Evolutionary conservation across 2,113 vertebrate species (phyloP).

Genomic region (Otolemur garnettii): DNA sequence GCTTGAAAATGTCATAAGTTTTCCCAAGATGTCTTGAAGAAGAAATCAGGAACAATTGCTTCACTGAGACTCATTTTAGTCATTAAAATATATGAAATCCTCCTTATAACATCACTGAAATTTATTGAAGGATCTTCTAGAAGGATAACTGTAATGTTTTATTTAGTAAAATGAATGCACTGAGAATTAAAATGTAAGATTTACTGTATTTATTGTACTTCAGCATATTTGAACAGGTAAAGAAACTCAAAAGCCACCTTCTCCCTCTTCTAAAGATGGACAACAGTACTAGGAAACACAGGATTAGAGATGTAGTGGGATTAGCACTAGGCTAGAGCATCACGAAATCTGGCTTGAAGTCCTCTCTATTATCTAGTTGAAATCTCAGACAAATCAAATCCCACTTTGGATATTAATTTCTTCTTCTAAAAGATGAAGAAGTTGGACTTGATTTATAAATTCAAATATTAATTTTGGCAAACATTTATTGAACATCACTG

Average conservation of each 20-base stretch:
- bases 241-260: slow-evolving; percentile 55
- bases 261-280: slow-evolving; percentile 15
- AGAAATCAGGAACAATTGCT: slow-evolving; percentile 24
- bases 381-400: slow-evolving; percentile 10
- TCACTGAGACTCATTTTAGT: slow-evolving; percentile 34
- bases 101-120: slow-evolving; percentile 40
- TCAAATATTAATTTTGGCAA: slow-evolving; percentile 33
- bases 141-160: slow-evolving; percentile 62
- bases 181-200: slow-evolving; percentile 20
- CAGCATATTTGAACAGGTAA: slow-evolving; percentile 53
- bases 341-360: neutral
- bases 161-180: slow-evolving; percentile 57
- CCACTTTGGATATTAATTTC: neutral
- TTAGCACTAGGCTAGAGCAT: neutral
- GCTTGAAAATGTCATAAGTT: neutral
- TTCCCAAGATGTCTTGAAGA: slow-evolving; percentile 55
- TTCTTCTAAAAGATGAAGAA: slow-evolving; percentile 46
- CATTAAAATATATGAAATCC: slow-evolving; percentile 11
- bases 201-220: neutral
- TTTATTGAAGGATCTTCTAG: slow-evolving; percentile 54
- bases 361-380: neutral
- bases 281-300: slow-evolving; percentile 66
- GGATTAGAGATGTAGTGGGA: slow-evolving; percentile 33
- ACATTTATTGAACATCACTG: neutral
- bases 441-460: slow-evolving; percentile 26